Conservation (phyloP, 1,140 invertebrate species). For the honey bee (Apis mellifera) region DNA sequence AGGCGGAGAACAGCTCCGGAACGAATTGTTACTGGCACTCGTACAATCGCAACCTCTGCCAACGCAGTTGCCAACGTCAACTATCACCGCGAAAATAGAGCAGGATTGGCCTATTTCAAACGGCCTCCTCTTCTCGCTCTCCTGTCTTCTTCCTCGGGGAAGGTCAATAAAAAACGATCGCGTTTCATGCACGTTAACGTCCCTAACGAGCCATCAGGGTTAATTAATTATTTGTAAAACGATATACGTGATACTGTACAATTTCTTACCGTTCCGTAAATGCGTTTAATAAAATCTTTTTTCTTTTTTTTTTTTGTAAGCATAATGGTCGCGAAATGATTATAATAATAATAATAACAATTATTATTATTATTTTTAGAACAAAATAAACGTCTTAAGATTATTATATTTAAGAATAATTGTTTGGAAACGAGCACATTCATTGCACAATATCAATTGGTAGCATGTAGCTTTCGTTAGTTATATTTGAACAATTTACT, state of each 20-base stretch:
- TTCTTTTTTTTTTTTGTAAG: too few species aligned
- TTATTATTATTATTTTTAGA: too few species aligned
- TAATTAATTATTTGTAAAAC: conserved; percentile 39
- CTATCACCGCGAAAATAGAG: conserved; percentile 51
- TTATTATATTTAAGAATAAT: not conserved
- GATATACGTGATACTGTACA: too few species aligned
- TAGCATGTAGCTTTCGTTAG: not conserved
- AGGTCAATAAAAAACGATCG: not conserved
- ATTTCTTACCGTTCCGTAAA: not conserved
- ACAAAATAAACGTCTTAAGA: not conserved
- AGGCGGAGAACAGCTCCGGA: conserved; percentile 56
- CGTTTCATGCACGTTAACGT: not conserved
- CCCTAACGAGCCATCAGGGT: conserved; percentile 2
- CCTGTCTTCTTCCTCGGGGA: not conserved
- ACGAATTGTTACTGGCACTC: conserved; percentile 66
- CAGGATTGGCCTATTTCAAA: conserved; percentile 43
- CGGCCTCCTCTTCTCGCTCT: not conserved
- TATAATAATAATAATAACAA: too few species aligned
- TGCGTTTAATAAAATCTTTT: too few species aligned
- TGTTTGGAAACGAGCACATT: not conserved
- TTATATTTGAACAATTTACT: not conserved
- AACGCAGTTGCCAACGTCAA: conserved; percentile 55
- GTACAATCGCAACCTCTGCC: conserved; percentile 58
- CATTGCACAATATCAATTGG: not conserved
- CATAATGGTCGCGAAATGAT: too few species aligned